Conservation (phyloP, 2,888 invertebrate genomes). For the Gryllus longicercus region DNA sequence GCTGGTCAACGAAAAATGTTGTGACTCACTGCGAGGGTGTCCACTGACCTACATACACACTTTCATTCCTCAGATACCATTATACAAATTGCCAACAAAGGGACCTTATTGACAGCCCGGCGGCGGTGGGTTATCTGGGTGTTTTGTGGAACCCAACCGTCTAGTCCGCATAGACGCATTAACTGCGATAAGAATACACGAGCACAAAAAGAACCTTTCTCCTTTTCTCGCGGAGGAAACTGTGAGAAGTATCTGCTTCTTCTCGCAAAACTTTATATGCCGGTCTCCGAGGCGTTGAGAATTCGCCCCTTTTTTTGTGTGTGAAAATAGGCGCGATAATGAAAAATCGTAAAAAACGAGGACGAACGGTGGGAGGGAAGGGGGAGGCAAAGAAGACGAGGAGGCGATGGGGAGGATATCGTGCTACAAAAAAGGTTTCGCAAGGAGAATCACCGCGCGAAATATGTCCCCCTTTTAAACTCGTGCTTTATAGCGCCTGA, state of each 20-base stretch:
- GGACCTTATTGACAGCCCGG: background rate
- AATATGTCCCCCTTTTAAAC: constrained; percentile 1
- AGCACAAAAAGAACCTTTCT: background rate
- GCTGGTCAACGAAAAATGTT: background rate
- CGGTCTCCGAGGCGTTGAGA: background rate
- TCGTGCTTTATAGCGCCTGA: constrained; percentile 4
- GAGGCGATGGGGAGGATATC: background rate
- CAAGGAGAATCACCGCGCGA: background rate
- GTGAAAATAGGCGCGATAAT: constrained; percentile 17
- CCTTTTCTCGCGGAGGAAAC: constrained; percentile 3
- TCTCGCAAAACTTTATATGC: constrained; percentile 17
- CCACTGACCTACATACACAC: background rate
- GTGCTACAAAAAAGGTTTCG: background rate
- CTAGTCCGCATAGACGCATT: background rate
- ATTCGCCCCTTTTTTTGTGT: background rate
- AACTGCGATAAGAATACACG: constrained; percentile 17
- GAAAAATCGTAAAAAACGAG: constrained; percentile 4
- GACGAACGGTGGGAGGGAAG: background rate
- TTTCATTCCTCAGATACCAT: background rate
- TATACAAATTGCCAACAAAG: constrained; percentile 1
- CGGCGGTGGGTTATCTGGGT: background rate
- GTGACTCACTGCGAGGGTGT: background rate
- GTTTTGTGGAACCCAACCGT: background rate
- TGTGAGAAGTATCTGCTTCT: constrained; percentile 1
- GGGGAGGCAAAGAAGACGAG: background rate